Evolutionary conservation across 2,797 vertebrate genomes (phyloP).

Genomic region (Centroberyx gerrardi): DNA sequence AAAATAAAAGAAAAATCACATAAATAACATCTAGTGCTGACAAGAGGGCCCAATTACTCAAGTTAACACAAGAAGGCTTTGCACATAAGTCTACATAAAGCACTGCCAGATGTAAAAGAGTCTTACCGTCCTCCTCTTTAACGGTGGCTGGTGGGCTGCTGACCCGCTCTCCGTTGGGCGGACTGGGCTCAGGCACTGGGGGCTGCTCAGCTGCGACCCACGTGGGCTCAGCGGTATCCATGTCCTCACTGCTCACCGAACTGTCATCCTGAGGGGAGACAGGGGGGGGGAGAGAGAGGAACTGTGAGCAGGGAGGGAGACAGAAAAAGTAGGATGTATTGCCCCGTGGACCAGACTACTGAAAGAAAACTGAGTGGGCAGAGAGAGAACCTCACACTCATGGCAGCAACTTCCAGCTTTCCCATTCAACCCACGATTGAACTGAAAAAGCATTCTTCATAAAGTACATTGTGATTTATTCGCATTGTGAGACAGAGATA

Average conservation of each 20-base stretch:
- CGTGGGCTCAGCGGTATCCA: constrained; percentile 94
- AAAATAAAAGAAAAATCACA: neutral
- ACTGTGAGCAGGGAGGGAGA: constrained; percentile 29
- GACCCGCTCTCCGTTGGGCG: constrained; percentile 90
- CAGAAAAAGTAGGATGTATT: neutral
- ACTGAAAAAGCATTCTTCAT: too few relatives aligned
- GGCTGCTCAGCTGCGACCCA: constrained; percentile 95
- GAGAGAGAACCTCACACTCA: neutral
- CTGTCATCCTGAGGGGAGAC: constrained; percentile 92
- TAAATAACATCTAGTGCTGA: neutral
- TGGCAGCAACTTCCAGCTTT: constrained; percentile 5
- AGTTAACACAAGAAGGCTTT: too few relatives aligned
- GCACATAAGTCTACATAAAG: too few relatives aligned
- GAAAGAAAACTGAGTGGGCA: neutral
- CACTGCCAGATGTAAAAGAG: neutral
- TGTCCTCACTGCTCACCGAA: constrained; percentile 96
- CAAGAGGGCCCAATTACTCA: too few relatives aligned
- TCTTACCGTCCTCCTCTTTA: constrained; percentile 95
- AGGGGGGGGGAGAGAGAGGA: neutral
- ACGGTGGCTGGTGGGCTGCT: constrained; percentile 73
- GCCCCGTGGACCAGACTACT: neutral
- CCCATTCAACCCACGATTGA: neutral
- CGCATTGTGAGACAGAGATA: too few relatives aligned
- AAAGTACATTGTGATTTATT: too few relatives aligned
- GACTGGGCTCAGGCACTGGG: constrained; percentile 89